Percentiles rank a stretch among this genome's conserved stretches.
Conservation (phyloP, 2,888 invertebrate genomes). For the Glyphotaelius pellucidus region DNA sequence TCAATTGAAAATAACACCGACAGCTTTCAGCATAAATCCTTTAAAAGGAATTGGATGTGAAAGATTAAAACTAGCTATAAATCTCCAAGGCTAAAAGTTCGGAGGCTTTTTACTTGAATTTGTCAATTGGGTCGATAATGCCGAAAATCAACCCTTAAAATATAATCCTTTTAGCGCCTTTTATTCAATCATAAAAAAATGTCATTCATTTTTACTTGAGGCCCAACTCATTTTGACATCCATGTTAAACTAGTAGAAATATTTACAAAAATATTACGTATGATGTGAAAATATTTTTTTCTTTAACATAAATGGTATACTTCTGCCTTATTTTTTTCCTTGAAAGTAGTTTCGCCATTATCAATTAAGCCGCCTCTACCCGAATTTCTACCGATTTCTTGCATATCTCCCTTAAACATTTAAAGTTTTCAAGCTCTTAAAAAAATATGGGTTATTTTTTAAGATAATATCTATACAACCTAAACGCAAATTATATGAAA, state of each 20-base stretch:
- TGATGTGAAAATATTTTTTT: neutral
- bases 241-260: neutral
- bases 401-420: too few species aligned
- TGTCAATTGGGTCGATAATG: neutral
- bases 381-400: too few species aligned
- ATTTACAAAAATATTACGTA: too few species aligned
- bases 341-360: neutral
- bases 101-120: neutral
- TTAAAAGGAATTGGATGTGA: constrained; percentile 15
- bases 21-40: constrained; percentile 40
- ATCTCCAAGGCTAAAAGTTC: constrained; percentile 7
- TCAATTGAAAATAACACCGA: constrained; percentile 39
- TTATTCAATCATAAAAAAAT: neutral
- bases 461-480: too few species aligned
- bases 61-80: constrained; percentile 45
- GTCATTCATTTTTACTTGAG: neutral
- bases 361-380: too few species aligned
- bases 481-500: too few species aligned
- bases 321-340: neutral
- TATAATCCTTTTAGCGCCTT: neutral
- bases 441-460: too few species aligned
- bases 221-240: neutral
- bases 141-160: neutral
- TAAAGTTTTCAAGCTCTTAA: too few species aligned
- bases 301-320: neutral